Evolutionary conservation across 2,113 vertebrate species (phyloP), one percentile per base, ranked within the genome.

Genomic region (Coturnix japonica): DNA sequence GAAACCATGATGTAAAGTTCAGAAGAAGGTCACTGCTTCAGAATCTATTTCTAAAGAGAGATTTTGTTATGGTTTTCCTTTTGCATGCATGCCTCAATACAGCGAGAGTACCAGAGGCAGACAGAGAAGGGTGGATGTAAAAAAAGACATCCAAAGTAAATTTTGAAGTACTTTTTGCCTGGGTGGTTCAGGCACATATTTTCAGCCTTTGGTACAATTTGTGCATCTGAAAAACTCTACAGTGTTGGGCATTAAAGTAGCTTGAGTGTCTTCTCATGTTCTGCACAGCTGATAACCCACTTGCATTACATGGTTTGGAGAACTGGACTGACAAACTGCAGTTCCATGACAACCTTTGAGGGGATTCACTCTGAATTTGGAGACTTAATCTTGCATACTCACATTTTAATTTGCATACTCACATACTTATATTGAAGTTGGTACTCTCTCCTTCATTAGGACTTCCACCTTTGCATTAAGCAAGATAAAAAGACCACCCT

Each of bases 1-100:
- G 95, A 97, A 96, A 95, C 83, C 85, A 61, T 91, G 93, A 95
- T 20, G 31, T 78, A 73, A 44, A 81, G 92, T 94, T 97, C 95
- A 94, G 66, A 89, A 81, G 67, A 85, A 90, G 93, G 88, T 94
- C 69, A 26, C 37, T 39, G 39, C 77, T 95, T 92, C 89, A 77
- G 75, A 76, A 85, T 64, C 65, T 78, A 82, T 85, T 92, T 81
- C 70, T 83, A 81, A 87, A 81, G 39, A 53, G 79, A 91, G 20
- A 85, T 37, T 76, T 89, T 75, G 64, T 81, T 78, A 41, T 26
- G 11, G 1, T 63, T 56, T 90, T 94, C 70, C 54, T 91, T 76
- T 56, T 66, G 33, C 43, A 81, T 72, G 64, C 30, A 57, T 33
- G 16, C 53, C 41, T 74, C 84, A 72, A 75, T 8, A 47, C 26